Percentiles rank a stretch among this genome's conserved stretches.
Conservation (phyloP, 2,113 vertebrate species). For the Neoarius graeffei region DNA sequence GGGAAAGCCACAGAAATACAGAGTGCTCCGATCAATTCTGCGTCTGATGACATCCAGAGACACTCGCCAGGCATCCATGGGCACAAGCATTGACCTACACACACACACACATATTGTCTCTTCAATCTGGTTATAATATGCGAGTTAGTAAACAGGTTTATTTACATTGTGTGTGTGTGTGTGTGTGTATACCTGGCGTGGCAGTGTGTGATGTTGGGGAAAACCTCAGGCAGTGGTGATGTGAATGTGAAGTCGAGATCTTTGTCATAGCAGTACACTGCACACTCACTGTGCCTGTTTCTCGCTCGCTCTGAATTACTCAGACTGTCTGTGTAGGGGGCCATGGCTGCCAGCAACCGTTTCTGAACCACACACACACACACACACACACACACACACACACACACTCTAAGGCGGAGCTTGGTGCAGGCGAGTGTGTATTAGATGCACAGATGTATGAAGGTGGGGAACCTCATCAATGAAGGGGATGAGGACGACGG, state of each 20-base stretch:
- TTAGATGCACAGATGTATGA: background rate
- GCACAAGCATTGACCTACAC: constrained; percentile 79
- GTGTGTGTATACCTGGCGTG: constrained; percentile 74
- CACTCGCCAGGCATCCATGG: constrained; percentile 90
- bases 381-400: constrained; percentile 31
- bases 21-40: constrained; percentile 77
- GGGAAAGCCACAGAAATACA: constrained; percentile 98
- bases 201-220: constrained; percentile 82
- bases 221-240: constrained; percentile 83
- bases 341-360: constrained; percentile 89
- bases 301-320: constrained; percentile 82
- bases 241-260: constrained; percentile 76
- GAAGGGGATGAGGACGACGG: constrained; percentile 96
- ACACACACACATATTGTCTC: background rate
- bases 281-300: constrained; percentile 89
- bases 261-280: constrained; percentile 79
- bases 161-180: background rate
- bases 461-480: constrained; percentile 85
- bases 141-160: background rate
- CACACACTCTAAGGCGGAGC: background rate
- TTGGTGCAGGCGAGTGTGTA: constrained; percentile 12
- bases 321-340: constrained; percentile 76
- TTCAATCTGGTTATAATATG: background rate
- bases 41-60: constrained; percentile 76
- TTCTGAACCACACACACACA: constrained; percentile 71